Conservation (phyloP, 2,797 vertebrate genomes). For the Bufotes viridis region DNA sequence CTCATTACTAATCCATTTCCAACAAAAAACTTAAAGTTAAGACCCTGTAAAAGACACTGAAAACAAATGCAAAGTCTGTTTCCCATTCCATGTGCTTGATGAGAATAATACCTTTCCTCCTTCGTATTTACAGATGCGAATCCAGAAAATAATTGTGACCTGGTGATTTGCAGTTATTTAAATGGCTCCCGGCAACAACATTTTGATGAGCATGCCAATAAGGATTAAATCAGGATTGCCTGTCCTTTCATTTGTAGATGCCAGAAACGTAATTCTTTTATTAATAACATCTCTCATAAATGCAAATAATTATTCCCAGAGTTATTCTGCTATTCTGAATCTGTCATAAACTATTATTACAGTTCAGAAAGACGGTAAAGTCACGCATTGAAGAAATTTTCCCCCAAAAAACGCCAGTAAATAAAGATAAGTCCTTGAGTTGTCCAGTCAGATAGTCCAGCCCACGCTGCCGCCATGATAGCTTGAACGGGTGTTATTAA, state of each 20-base stretch:
- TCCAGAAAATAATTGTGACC: constrained; percentile 43
- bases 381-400: neutral
- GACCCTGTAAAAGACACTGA: neutral
- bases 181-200: constrained; percentile 51
- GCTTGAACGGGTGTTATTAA: neutral
- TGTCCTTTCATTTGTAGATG: constrained; percentile 46
- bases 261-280: constrained; percentile 44
- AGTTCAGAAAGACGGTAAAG: neutral
- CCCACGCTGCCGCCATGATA: neutral
- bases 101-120: constrained; percentile 47
- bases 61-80: constrained; percentile 28
- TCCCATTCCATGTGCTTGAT: constrained; percentile 32
- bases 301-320: constrained; percentile 44
- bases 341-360: constrained; percentile 32
- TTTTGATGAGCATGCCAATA: constrained; percentile 52
- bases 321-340: constrained; percentile 31
- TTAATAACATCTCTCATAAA: constrained; percentile 52
- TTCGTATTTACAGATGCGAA: constrained; percentile 43
- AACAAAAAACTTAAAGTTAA: neutral
- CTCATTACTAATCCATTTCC: constrained; percentile 22
- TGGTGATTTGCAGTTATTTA: constrained; percentile 45
- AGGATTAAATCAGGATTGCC: constrained; percentile 45
- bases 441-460: neutral
- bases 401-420: neutral
- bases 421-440: neutral